Conservation (phyloP, 2,797 vertebrate genomes). For the Ataeniobius toweri region DNA sequence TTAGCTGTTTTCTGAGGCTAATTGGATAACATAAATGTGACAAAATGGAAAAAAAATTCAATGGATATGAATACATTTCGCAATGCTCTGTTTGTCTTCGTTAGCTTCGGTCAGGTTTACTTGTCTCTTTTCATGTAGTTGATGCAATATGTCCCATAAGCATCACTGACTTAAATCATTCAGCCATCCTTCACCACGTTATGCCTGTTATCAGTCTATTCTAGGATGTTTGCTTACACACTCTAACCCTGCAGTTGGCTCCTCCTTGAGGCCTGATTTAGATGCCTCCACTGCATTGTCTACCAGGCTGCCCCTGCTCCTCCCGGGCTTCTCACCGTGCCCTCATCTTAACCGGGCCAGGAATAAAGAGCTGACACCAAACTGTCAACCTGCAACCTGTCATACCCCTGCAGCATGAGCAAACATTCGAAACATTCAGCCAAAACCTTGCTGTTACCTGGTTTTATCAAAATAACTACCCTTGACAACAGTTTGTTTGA, state of each 20-base stretch:
- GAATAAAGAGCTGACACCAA: slow-evolving; percentile 83
- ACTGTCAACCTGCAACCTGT: slow-evolving; percentile 80
- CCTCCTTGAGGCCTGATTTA: slow-evolving; percentile 40
- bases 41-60: too few species aligned
- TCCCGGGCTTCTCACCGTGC: slow-evolving; percentile 17
- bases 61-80: too few species aligned
- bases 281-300: slow-evolving; percentile 47
- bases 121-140: neutral
- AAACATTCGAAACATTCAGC: slow-evolving; percentile 32
- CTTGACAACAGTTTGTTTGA: slow-evolving; percentile 22
- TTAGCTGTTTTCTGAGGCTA: too few species aligned
- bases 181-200: slow-evolving; percentile 3
- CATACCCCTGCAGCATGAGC: slow-evolving; percentile 65
- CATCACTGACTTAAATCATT: slow-evolving; percentile 10
- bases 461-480: slow-evolving; percentile 53
- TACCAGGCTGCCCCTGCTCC: slow-evolving; percentile 28
- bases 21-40: too few species aligned
- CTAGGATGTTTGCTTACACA: slow-evolving; percentile 25
- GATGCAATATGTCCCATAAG: neutral
- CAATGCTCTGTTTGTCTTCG: neutral
- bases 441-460: slow-evolving; percentile 64
- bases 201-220: slow-evolving; percentile 14
- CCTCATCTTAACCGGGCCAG: slow-evolving; percentile 69
- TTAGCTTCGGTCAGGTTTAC: neutral
- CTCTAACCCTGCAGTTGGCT: slow-evolving; percentile 23